Base-by-base conservation (phyloP, 2,797 vertebrate species). In the Bradypus variegatus region DNA sequence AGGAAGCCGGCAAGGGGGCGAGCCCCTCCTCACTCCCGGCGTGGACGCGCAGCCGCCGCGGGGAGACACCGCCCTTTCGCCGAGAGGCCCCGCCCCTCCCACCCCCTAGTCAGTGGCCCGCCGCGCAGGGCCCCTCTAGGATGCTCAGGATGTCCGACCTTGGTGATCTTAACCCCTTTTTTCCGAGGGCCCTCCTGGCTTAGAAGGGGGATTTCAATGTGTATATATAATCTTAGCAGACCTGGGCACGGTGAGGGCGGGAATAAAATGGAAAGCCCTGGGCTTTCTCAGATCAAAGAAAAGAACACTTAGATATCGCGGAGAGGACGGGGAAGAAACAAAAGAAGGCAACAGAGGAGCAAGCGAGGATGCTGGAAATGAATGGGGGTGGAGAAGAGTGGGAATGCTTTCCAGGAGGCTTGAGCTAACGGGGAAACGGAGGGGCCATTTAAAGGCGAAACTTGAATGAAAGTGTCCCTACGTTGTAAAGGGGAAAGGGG, bases 1-100 rank as follows among this genome's bases (percentile, higher is more conserved):
- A 45, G 41, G 7, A 15, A 53, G 14, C 12, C 1, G 1, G 2
- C 0, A 5, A 27, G 33, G 23, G 25, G 11, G 2, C 3, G 14
- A 38, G 29, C 27, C 36, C 27, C 16, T 45, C 8, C 7, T 1
- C 21, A 15, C 21, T 4, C 18, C 64, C 4, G 2, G 23, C 15
- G 6, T 9, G 19, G 27, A 55, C 8, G 0, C 62, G 8, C 25
- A 8, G 2, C 50, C 3, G 36, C 36, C 50, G 65, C 67, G 9
- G 16, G 62, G n/a, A 88, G 45, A 67, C n/a, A 16, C 29, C 31
- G 16, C 19, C 27, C 4, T 15, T 33, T 2, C 25, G 5, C 31
- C 23, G 31, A 8, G 19, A 70, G 7, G 33, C 36, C 21, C 29
- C 62, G 1, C 53, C 45, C 21, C 65, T 25, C 41, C 38, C 25